A percentile compares a stretch with the other conserved stretches of the same genome.
Conservation (phyloP, 1,140 invertebrate genomes). For the Drosophila pseudoananassae region DNA sequence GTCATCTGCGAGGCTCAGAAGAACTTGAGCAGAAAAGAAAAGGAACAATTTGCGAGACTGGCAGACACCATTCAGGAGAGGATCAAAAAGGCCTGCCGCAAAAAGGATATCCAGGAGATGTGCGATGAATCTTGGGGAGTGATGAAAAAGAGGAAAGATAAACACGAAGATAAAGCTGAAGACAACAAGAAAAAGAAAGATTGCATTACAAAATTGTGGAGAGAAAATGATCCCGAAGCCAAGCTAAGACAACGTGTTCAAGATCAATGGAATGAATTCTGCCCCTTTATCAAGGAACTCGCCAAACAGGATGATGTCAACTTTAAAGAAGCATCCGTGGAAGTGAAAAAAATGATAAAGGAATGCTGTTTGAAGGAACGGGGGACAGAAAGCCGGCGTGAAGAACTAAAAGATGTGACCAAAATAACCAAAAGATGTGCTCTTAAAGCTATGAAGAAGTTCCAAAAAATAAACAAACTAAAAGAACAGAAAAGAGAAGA, state of each 20-base stretch:
- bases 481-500: too few species aligned
- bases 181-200: background rate
- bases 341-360: constrained; percentile 7
- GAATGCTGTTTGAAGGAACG: background rate
- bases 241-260: background rate
- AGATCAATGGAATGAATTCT: constrained; percentile 3
- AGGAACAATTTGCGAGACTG: background rate
- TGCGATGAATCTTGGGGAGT: constrained; percentile 9
- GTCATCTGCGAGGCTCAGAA: background rate
- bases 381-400: background rate
- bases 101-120: constrained; percentile 14
- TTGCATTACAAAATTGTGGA: background rate
- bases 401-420: background rate
- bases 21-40: background rate
- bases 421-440: background rate
- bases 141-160: background rate
- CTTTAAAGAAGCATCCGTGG: background rate
- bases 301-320: constrained; percentile 7
- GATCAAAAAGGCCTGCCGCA: constrained; percentile 21
- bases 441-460: background rate
- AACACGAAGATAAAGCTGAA: background rate
- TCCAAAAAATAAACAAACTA: too few species aligned
- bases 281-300: constrained; percentile 5
- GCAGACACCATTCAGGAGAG: constrained; percentile 1
- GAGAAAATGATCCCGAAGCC: background rate